Base-by-base conservation (phyloP, 2,113 vertebrate species). In the Leptocoma aspasia region DNA sequence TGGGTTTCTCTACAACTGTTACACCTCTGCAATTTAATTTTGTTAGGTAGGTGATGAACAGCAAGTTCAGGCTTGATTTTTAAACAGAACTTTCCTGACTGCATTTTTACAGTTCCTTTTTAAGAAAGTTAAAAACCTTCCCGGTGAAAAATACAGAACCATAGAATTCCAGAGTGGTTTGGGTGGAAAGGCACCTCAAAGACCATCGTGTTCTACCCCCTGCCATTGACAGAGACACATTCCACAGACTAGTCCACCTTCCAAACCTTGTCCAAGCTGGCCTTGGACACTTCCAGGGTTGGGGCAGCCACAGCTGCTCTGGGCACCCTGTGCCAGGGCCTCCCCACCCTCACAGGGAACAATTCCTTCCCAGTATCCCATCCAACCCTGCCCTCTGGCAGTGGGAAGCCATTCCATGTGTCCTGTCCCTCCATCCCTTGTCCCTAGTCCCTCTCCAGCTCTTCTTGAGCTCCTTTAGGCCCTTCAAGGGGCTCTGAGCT, bases 311-410 rank as follows among this genome's bases (percentile, higher is more conserved):
- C 18, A 49, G 27, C 56, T 63, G 12, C 49, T 31, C 26, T 64
- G 49, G 11, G 10, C 3, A 54, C 0, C 15, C 41, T 54, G 30
- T 39, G 4, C 3, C 28, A n/a, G 9, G 9, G 11, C 28, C 20
- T 47, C 15, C 0, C 2, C 21, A 35, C 28, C 39, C 33, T 68
- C 45, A 24, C 4, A 60, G 33, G 2, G 9, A 47, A 19, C 0
- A 2, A 53, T 53, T 76, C 1, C 9, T 47, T n/a, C n/a, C 21
- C 16, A 31, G 5, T 2, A 47, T 31, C 16, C 45, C 39, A 60
- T 5, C 47, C 0, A 2, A 0, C 9, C 41, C 28, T 53, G 6
- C 20, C 8, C 33, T 52, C 10, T 75, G 45, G 6, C 9, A 45
- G 5, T 39, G 0, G 0, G 0, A 24, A 33, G 15, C 10, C 24